Evolutionary conservation across 2,797 vertebrate species (phyloP).

Genomic region (Toxotes lorentzi): DNA sequence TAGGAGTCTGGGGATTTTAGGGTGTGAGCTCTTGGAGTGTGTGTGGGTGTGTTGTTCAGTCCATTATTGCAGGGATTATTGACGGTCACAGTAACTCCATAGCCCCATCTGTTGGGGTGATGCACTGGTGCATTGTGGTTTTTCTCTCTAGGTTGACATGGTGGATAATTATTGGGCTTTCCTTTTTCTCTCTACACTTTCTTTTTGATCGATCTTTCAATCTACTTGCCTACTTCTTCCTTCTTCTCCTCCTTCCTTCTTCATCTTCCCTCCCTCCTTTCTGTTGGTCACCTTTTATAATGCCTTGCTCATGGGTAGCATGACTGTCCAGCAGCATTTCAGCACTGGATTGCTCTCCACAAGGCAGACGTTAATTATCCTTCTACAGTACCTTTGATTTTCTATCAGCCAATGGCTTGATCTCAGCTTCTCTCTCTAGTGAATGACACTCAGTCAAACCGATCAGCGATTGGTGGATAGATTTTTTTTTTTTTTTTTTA

Average conservation of each 20-base stretch:
- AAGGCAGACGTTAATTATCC: conserved; percentile 64
- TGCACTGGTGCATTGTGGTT: conserved; percentile 63
- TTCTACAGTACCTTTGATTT: conserved; percentile 24
- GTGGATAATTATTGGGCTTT: conserved; percentile 72
- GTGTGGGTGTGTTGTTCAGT: conserved; percentile 64
- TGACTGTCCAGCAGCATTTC: conserved; percentile 47
- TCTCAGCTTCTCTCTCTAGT: conserved; percentile 6
- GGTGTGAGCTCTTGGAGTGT: conserved; percentile 63
- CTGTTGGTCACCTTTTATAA: conserved; percentile 18
- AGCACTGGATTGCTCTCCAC: conserved; percentile 63
- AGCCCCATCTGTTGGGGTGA: conserved; percentile 70
- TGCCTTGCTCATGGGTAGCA: conserved; percentile 59
- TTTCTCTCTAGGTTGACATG: conserved; percentile 66
- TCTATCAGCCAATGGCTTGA: conserved; percentile 32
- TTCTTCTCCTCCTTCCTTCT: neutral
- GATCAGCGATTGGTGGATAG: conserved; percentile 70
- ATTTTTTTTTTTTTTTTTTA: conserved; percentile 5
- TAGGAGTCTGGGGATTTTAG: conserved; percentile 44
- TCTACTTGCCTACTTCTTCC: neutral
- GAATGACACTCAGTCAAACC: conserved; percentile 50
- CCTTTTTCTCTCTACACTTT: conserved; percentile 34
- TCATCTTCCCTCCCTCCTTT: conserved; percentile 9
- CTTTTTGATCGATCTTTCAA: conserved; percentile 31
- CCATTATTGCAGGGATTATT: conserved; percentile 36
- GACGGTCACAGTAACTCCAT: conserved; percentile 62